A percentile compares a stretch with the other conserved stretches of the same genome.
These are phyloP conservation scores for Zenarchopterus dispar DNA, from an alignment of 2,797 vertebrate genomes.

Conservation along the genomic window DNA sequence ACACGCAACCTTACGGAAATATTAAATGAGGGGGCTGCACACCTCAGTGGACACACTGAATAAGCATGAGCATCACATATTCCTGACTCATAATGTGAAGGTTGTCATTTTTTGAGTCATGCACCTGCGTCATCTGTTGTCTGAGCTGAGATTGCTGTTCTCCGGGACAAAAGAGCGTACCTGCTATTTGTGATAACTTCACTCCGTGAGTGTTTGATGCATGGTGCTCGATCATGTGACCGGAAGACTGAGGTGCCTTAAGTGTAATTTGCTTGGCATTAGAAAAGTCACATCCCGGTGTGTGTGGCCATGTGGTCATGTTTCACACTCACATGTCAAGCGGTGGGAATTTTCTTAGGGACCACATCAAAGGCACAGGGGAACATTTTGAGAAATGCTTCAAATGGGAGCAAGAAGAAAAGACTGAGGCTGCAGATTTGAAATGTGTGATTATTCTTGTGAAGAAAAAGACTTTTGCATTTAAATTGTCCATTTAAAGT, in stretches of 20 bases:
- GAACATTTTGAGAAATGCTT: conserved; percentile 13
- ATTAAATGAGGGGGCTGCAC: conserved; percentile 76
- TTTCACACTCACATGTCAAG: conserved; percentile 11
- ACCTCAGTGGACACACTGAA: conserved; percentile 75
- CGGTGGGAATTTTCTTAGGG: conserved; percentile 2
- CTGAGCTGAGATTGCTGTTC: conserved; percentile 13
- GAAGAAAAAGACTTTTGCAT: not conserved
- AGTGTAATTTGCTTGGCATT: conserved; percentile 42
- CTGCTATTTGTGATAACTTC: conserved; percentile 14
- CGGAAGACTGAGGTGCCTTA: not conserved
- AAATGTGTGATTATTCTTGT: not conserved
- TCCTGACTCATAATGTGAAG: conserved; percentile 60
- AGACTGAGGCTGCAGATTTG: not conserved
- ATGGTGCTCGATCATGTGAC: conserved; percentile 5
- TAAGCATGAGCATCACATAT: conserved; percentile 66
- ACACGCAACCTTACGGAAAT: conserved; percentile 80
- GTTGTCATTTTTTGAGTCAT: conserved; percentile 51
- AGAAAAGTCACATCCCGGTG: conserved; percentile 36
- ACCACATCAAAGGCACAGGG: conserved; percentile 7
- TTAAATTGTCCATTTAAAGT: not conserved
- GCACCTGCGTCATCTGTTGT: conserved; percentile 25
- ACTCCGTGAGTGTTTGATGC: conserved; percentile 1
- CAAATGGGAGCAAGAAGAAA: conserved; percentile 2
- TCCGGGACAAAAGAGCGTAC: not conserved
- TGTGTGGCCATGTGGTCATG: conserved; percentile 10